phyloP scores from a whole-genome alignment of 2,888 invertebrate species.

The Tholera decimalis region DNA sequence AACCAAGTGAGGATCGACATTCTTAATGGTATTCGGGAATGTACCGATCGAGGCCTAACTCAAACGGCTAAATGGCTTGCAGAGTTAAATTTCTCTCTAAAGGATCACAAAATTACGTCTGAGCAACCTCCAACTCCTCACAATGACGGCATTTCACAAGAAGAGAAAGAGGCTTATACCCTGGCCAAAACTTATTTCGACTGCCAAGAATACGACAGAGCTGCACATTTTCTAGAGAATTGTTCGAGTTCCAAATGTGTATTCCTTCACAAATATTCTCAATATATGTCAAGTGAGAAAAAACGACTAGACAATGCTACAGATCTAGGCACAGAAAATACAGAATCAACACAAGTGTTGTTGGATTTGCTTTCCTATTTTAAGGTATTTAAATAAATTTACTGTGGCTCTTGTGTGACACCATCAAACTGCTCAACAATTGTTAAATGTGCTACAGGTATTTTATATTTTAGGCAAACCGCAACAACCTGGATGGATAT shows the following conservation, averaged over 20 bases:
- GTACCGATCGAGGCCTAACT: conserved; percentile 94
- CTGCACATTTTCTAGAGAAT: conserved; percentile 95
- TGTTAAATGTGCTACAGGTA: conserved; percentile 10
- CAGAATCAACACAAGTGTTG: conserved; percentile 85
- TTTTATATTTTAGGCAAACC: conserved; percentile 82
- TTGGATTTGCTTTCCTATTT: conserved; percentile 86
- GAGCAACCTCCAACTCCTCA: conserved; percentile 86
- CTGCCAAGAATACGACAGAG: conserved; percentile 97
- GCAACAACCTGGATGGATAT: conserved; percentile 96
- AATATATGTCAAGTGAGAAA: conserved; percentile 97
- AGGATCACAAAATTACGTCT: conserved; percentile 92
- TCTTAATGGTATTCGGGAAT: conserved; percentile 91
- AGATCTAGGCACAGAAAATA: conserved; percentile 82
- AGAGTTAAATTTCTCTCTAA: conserved; percentile 95
- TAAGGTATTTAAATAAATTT: conserved; percentile 75
- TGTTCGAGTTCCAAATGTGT: conserved; percentile 94
- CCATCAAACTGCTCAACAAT: neutral
- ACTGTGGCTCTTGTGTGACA: neutral
- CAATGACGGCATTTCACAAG: conserved; percentile 87
- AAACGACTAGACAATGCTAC: conserved; percentile 95
- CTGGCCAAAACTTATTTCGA: conserved; percentile 97
- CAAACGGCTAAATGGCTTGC: conserved; percentile 97
- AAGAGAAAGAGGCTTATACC: conserved; percentile 94
- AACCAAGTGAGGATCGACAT: conserved; percentile 87
- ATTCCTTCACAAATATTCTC: conserved; percentile 96